Evolutionary conservation across 2,113 vertebrate species (phyloP), one percentile per base, ranked within the genome.

Genomic region (Xiphorhynchus elegans): DNA sequence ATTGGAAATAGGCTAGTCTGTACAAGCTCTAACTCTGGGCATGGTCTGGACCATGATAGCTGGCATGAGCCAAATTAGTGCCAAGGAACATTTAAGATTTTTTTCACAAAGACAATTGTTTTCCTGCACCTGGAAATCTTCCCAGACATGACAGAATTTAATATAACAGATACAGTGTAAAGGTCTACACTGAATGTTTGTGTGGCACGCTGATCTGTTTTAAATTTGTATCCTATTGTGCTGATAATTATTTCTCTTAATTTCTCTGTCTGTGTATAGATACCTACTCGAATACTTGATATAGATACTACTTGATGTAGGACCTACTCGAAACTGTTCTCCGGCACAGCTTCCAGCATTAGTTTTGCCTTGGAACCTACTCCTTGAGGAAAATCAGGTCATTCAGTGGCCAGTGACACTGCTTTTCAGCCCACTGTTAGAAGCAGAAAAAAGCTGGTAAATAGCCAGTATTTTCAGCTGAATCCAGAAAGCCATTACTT

Each of bases 121-220:
- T 84, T 94, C 33, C 52, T 89, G 42, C 33, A 63, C 39, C 77
- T 93, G 92, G 77, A 95, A 89, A 50, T 5, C 18, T 23, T 95
- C 60, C 56, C 69, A 87, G 78, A 40, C 31, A 29, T 46, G 39
- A 33, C 39, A 78, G 55, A 93, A 78, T 80, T 93, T 69, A 93
- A 33, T 74, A 55, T 2, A 2, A 66, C 56, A 79, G 23, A 31
- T 74, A 58, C 2, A 52, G 44, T 85, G 78, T 62, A 70, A 80
- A 86, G 31, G 37, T 58, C 50, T 55, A 16, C 19, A 39, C 25
- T 59, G 47, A 94, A 59, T 42, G 5, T 64, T 77, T 77, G 6
- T 80, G 58, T 84, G 46, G 28, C 26, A 19, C 7, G 20, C 9
- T 78, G 47, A 29, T 53, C 6, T 0, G 0, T 84, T 94, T 91